Conservation (phyloP, 1,140 invertebrate species). For the Kradibia gibbosae region DNA sequence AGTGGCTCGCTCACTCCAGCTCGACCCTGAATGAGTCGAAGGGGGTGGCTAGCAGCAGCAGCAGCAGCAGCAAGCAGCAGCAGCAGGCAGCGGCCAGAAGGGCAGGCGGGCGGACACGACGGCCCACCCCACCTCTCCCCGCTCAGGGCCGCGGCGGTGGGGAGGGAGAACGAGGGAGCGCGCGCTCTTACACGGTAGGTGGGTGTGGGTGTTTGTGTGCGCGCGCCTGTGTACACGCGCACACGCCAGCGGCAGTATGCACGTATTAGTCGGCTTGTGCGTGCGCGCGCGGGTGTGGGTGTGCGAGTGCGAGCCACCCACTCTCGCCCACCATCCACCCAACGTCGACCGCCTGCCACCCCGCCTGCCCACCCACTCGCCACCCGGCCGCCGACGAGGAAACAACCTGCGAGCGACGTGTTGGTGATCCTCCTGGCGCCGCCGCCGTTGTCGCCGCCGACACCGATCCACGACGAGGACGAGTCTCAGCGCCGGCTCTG, state of each 20-base stretch:
- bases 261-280: too few species aligned
- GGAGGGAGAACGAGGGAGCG: neutral
- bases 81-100: too few species aligned
- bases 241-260: too few species aligned
- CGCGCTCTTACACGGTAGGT: neutral
- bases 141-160: neutral
- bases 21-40: conserved; percentile 56
- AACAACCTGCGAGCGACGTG: conserved; percentile 67
- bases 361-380: conserved; percentile 72
- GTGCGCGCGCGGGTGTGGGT: conserved; percentile 6
- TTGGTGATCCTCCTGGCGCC: neutral
- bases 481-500: neutral
- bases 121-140: conserved; percentile 61
- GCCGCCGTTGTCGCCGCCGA: neutral
- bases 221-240: too few species aligned
- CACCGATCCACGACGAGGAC: neutral
- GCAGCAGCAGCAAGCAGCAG: too few species aligned
- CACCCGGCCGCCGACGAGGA: conserved; percentile 72
- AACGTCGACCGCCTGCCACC: conserved; percentile 63
- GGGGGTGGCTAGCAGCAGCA: too few species aligned
- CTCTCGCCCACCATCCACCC: conserved; percentile 60
- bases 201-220: conserved; percentile 9
- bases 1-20: neutral
- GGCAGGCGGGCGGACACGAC: conserved; percentile 30
- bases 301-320: conserved; percentile 56